phyloP scores from a whole-genome alignment of 2,113 vertebrate species.

The Phyllopteryx taeniolatus region DNA sequence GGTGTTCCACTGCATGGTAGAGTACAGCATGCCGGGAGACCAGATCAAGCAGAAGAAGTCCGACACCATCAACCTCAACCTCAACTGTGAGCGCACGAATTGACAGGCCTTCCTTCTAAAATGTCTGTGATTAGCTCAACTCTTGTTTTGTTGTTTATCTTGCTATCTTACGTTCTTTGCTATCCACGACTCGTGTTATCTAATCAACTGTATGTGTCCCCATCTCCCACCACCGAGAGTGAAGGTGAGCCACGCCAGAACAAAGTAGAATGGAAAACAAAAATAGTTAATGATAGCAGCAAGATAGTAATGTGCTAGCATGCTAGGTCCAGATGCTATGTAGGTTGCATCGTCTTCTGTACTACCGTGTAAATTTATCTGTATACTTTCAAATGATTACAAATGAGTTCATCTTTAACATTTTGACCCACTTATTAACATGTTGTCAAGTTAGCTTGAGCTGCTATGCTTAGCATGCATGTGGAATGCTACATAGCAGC shows the following conservation, averaged over 20 bases:
- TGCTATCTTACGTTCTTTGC: not conserved
- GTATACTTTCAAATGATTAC: too few relatives aligned
- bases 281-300: not conserved
- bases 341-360: not conserved
- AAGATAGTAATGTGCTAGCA: not conserved
- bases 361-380: not conserved
- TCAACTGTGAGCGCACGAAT: conserved; percentile 79
- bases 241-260: not conserved
- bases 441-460: too few relatives aligned
- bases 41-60: conserved; percentile 62
- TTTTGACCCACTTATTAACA: too few relatives aligned
- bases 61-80: conserved; percentile 66
- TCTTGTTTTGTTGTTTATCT: not conserved
- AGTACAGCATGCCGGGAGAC: conserved; percentile 67
- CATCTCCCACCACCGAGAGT: not conserved
- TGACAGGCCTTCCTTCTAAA: not conserved
- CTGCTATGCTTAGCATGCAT: too few relatives aligned
- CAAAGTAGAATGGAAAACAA: not conserved
- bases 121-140: not conserved
- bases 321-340: not conserved
- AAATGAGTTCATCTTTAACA: too few relatives aligned
- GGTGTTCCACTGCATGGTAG: conserved; percentile 73
- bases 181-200: not conserved
- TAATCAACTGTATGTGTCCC: not conserved
- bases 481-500: too few relatives aligned